Conservation (phyloP, 2,797 vertebrate species). For the Parotocinclus haroldoi region DNA sequence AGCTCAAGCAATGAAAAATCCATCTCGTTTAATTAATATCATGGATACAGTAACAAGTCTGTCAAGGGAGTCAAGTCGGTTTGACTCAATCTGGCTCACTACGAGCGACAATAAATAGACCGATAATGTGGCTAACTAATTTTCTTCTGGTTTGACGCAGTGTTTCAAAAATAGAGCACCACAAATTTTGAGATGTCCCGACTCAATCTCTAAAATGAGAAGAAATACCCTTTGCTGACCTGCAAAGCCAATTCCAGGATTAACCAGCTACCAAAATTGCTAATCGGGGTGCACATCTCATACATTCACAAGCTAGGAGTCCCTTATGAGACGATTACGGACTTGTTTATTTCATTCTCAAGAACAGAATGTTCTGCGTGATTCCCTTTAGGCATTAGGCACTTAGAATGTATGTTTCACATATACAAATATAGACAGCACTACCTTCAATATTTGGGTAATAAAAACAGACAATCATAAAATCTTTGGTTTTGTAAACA, state of each 20-base stretch:
- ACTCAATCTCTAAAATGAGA: conserved; percentile 1
- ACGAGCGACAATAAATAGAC: conserved; percentile 40
- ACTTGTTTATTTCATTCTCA: conserved; percentile 76
- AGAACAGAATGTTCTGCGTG: conserved; percentile 67
- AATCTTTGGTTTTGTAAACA: conserved; percentile 96
- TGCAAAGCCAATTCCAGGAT: conserved; percentile 7
- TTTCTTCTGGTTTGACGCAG: conserved; percentile 28
- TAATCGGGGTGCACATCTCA: conserved; percentile 70
- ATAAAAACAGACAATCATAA: conserved; percentile 65
- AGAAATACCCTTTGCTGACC: conserved; percentile 7
- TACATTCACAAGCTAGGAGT: conserved; percentile 85
- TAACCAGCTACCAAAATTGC: conserved; percentile 42
- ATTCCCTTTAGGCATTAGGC: conserved; percentile 82
- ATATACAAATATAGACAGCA: conserved; percentile 86
- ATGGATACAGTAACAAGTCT: conserved; percentile 33
- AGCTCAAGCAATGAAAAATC: conserved; percentile 24
- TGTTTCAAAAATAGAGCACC: conserved; percentile 46
- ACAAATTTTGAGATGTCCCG: conserved; percentile 46
- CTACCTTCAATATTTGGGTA: conserved; percentile 72
- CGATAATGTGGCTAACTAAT: conserved; percentile 17
- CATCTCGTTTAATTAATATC: conserved; percentile 13
- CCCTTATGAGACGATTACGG: conserved; percentile 72
- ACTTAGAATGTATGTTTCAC: conserved; percentile 85
- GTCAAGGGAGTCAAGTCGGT: conserved; percentile 13
- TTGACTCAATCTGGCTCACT: conserved; percentile 25